Evolutionary conservation across 2,888 invertebrate species (phyloP).

Genomic region (Drosophila maculinotata): DNA sequence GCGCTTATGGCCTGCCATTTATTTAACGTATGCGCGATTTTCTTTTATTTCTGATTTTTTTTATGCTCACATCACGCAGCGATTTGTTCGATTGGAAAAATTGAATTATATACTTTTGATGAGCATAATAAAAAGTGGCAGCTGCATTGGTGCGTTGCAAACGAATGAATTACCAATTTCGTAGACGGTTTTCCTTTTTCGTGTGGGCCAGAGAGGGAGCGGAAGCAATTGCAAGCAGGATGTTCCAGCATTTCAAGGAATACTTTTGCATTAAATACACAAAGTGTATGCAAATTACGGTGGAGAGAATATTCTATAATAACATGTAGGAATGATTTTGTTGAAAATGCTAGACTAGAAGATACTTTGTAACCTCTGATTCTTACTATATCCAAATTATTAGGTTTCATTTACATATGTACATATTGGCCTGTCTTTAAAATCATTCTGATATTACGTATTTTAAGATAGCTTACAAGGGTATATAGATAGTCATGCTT

Average conservation of each 20-base stretch:
- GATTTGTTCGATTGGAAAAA: constrained; percentile 76
- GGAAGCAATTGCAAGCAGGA: neutral
- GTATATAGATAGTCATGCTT: neutral
- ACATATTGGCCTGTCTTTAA: too few relatives aligned
- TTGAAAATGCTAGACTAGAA: too few relatives aligned
- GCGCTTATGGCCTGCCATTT: constrained; percentile 63
- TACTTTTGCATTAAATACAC: neutral
- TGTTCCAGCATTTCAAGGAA: neutral
- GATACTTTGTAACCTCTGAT: too few relatives aligned
- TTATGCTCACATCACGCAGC: constrained; percentile 33
- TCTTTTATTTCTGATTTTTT: constrained; percentile 10
- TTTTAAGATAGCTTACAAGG: too few relatives aligned
- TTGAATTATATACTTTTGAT: constrained; percentile 78
- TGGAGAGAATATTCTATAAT: too few relatives aligned
- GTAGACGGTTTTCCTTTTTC: constrained; percentile 1
- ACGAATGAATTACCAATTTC: constrained; percentile 35
- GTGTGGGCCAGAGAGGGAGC: too few relatives aligned
- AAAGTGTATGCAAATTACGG: neutral
- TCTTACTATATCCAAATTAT: too few relatives aligned
- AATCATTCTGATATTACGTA: too few relatives aligned
- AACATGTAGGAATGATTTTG: too few relatives aligned
- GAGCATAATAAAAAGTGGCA: constrained; percentile 70
- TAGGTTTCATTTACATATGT: too few relatives aligned
- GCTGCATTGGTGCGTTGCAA: constrained; percentile 51
- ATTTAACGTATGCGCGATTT: constrained; percentile 72